These are phyloP conservation scores for Galerucella pusilla DNA, from an alignment of 2,888 invertebrate genomes.

Conservation along the genomic window DNA sequence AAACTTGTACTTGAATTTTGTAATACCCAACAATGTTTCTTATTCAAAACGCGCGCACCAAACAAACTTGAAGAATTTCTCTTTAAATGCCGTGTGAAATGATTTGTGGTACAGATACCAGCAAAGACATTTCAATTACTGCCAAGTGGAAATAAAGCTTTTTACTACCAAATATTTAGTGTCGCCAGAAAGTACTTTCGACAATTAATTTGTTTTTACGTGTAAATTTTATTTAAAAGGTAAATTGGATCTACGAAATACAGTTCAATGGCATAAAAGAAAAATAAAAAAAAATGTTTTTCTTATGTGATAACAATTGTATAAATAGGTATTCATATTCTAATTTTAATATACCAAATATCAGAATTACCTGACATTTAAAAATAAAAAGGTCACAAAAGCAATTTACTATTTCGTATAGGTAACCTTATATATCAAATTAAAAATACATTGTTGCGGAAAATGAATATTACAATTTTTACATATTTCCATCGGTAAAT, in stretches of 20 bases:
- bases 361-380: conserved; percentile 4
- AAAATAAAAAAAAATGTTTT: no score
- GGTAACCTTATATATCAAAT: conserved; percentile 1
- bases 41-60: background rate
- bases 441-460: background rate
- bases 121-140: background rate
- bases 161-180: background rate
- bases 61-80: background rate
- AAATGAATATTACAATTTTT: background rate
- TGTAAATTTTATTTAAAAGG: no score
- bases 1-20: background rate
- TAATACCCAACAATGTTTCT: background rate
- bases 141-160: background rate
- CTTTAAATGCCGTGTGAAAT: background rate
- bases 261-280: no score
- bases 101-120: background rate
- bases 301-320: no score
- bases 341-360: background rate
- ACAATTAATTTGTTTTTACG: background rate
- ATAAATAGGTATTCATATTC: background rate
- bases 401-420: conserved; percentile 5
- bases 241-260: no score
- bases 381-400: conserved; percentile 2
- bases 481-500: no score
- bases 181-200: background rate